Conservation (phyloP, 1,140 invertebrate genomes). For the Popillia japonica region DNA sequence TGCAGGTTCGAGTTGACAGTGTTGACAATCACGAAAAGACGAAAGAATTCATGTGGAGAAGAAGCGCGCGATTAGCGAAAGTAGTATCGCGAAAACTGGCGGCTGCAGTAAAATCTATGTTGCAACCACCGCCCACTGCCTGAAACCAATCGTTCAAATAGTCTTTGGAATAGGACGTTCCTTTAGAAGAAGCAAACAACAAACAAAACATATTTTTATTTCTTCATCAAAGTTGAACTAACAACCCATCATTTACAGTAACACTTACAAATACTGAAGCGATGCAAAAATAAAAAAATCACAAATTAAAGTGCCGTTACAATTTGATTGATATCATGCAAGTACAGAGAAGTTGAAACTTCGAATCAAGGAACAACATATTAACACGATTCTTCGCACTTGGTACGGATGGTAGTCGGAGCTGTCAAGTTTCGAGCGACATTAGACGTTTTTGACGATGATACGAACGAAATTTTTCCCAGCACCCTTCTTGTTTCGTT, state of each 20-base stretch:
- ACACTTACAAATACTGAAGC: background rate
- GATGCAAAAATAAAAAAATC: background rate
- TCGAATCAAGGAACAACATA: background rate
- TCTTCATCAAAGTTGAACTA: background rate
- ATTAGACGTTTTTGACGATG: background rate
- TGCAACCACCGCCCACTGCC: constrained; percentile 62
- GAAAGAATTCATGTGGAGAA: constrained; percentile 81
- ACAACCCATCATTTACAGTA: background rate
- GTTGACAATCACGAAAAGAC: constrained; percentile 82
- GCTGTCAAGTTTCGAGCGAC: background rate
- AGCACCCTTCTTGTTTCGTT: constrained; percentile 34
- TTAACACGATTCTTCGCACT: background rate
- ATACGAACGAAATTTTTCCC: constrained; percentile 24
- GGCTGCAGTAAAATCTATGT: constrained; percentile 78
- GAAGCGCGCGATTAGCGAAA: constrained; percentile 81
- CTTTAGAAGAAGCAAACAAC: background rate
- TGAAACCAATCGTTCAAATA: background rate
- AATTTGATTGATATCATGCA: background rate
- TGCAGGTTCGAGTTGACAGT: constrained; percentile 81
- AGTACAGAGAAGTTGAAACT: background rate
- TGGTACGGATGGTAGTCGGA: constrained; percentile 28
- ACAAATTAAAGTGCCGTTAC: constrained; percentile 29
- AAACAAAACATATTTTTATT: constrained; percentile 16
- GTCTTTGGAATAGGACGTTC: constrained; percentile 9
- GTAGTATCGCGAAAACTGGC: constrained; percentile 82